Evolutionary conservation across 2,113 vertebrate genomes (phyloP), one percentile per base, ranked within the genome.

Genomic region (Peromyscus californicus): DNA sequence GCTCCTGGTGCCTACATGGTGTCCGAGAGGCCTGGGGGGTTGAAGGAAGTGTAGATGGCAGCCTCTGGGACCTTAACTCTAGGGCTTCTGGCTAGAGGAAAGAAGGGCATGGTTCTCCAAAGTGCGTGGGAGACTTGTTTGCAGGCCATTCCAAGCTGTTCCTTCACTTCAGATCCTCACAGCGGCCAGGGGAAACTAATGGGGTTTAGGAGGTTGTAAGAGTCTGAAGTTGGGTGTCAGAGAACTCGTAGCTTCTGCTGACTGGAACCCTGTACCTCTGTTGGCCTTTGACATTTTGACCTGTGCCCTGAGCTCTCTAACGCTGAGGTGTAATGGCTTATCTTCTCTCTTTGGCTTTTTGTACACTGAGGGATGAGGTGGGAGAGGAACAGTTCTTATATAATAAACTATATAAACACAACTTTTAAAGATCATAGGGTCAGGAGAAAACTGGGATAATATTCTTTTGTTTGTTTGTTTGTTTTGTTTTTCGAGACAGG

Each of bases 371-470:
- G 45, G 12, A 7, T 57, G 45, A 67, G 2, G 13, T 13, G 24
- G 29, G 39, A n/a, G 8, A 42, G 7, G 12, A 39, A 12, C 91
- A 87, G 11, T 87, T 94, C 57, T 94, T 45, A 22, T 42, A 9
- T 45, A 94, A 97, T 15, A 79, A 31, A 70, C 76, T 94, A 67
- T 83, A 87, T 74, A 82, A 74, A 84, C 72, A 89, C 72, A 89
- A 29, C 16, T 67, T 95, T 54, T 17, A 83, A 93, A 97, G 29
- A 65, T 10, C 19, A 74, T 90, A 19, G 9, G 67, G 54, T 48
- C 72, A 88, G 85, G 88, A 96, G 59, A 74, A 92, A 93, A 84
- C 74, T 57, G 76, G 42, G 48, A 31, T 70, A 75, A 36, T 59
- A 69, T 48, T 88, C 65, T 87, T 96, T 51, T 51, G 51, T 51